Conservation (phyloP, 92 coral and sea anemone species). For the Umimayanthus chanpuru region DNA sequence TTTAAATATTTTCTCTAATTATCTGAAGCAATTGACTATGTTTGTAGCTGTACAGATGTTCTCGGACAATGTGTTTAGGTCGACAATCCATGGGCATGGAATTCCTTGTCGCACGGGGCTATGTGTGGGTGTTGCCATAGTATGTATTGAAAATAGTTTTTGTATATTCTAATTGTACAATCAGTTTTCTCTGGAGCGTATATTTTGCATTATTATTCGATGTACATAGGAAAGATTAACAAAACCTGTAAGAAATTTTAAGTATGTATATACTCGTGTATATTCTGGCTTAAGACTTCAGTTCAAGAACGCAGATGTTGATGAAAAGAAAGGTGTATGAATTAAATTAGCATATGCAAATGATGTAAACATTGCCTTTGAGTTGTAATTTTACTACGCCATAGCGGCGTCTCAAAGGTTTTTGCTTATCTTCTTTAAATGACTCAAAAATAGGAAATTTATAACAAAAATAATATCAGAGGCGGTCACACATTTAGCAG, state of each 20-base stretch:
- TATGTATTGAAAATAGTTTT: not conserved
- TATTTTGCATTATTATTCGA: conserved; percentile 16
- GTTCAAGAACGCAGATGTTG: conserved; percentile 35
- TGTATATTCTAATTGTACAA: not conserved
- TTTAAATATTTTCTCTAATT: not conserved
- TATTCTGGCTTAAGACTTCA: conserved; percentile 13
- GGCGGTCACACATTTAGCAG: not conserved
- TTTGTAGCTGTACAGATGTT: not conserved
- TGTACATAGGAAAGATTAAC: conserved; percentile 36
- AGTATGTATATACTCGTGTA: conserved; percentile 31
- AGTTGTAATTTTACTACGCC: conserved; percentile 41
- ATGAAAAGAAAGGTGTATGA: conserved; percentile 41
- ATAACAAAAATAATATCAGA: too few relatives aligned
- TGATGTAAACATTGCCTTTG: conserved; percentile 36
- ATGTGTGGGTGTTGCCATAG: conserved; percentile 16
- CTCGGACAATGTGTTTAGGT: not conserved
- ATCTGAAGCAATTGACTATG: conserved; percentile 8
- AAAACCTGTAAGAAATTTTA: conserved; percentile 8
- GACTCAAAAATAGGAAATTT: not conserved
- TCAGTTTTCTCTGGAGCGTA: not conserved
- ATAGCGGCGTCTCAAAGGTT: not conserved
- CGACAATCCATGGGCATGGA: conserved; percentile 9
- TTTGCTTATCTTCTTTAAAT: not conserved
- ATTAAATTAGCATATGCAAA: conserved; percentile 41
- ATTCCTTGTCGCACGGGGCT: not conserved